Evolutionary conservation across 2,888 invertebrate species (phyloP).

Genomic region (Ophonus ardosiacus): DNA sequence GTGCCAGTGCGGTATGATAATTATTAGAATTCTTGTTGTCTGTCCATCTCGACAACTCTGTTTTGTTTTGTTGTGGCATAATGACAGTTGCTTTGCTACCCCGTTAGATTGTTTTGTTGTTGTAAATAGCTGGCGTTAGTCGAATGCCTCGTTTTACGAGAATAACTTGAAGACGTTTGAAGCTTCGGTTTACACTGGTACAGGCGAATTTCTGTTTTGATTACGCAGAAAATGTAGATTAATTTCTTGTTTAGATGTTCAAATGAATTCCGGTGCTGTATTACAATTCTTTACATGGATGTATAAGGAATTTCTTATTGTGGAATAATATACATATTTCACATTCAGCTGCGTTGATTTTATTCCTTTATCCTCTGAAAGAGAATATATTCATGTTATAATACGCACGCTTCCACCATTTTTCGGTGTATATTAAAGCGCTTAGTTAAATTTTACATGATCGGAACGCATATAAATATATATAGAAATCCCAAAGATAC

Average conservation of each 20-base stretch:
- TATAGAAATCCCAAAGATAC: no score
- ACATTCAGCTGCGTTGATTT: not conserved
- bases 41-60: constrained; percentile 5
- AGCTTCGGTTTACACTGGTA: not conserved
- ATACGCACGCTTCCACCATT: no score
- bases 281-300: not conserved
- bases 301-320: not conserved
- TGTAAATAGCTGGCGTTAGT: constrained; percentile 43
- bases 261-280: constrained; percentile 13
- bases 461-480: no score
- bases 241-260: constrained; percentile 13
- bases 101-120: constrained; percentile 49
- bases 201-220: not conserved
- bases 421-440: no score
- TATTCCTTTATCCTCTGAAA: not conserved
- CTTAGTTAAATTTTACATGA: no score
- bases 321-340: not conserved
- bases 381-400: no score
- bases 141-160: constrained; percentile 8
- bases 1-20: no score
- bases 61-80: constrained; percentile 53
- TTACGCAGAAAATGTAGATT: constrained; percentile 4
- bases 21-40: no score
- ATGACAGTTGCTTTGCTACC: constrained; percentile 52
- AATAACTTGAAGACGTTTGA: not conserved